These are phyloP conservation scores for Emydocephalus ijimae DNA, from an alignment of 2,113 vertebrate species.

Conservation along the genomic window DNA sequence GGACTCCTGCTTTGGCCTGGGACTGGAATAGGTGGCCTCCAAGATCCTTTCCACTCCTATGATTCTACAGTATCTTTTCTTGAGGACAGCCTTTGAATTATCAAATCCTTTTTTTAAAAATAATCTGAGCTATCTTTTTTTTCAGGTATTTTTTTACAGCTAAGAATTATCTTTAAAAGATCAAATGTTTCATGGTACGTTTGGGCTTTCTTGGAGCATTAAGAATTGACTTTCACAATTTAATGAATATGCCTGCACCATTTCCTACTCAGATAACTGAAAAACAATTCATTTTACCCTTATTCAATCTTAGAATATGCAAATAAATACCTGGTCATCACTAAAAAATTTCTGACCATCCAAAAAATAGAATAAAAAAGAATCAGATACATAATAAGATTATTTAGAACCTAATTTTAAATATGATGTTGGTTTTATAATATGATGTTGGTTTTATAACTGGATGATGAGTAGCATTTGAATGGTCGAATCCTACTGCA, in stretches of 20 bases:
- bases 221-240: slow-evolving; percentile 1
- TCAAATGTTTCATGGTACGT: neutral
- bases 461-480: neutral
- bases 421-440: neutral
- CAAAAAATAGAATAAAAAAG: neutral
- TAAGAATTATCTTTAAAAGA: neutral
- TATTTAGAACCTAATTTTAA: neutral
- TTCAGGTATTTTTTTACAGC: slow-evolving; percentile 10
- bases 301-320: neutral
- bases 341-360: neutral
- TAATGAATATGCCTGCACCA: neutral
- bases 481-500: neutral
- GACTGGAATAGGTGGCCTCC: neutral
- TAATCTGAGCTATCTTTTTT: neutral
- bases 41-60: neutral
- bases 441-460: neutral
- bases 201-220: neutral
- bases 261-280: neutral
- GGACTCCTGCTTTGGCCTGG: neutral
- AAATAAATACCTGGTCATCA: neutral
- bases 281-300: slow-evolving; percentile 12
- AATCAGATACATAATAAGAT: neutral
- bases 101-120: neutral
- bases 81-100: neutral
- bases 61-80: neutral